Conservation (phyloP, 2,113 vertebrate species). For the Boulengeromyrus knoepffleri region DNA sequence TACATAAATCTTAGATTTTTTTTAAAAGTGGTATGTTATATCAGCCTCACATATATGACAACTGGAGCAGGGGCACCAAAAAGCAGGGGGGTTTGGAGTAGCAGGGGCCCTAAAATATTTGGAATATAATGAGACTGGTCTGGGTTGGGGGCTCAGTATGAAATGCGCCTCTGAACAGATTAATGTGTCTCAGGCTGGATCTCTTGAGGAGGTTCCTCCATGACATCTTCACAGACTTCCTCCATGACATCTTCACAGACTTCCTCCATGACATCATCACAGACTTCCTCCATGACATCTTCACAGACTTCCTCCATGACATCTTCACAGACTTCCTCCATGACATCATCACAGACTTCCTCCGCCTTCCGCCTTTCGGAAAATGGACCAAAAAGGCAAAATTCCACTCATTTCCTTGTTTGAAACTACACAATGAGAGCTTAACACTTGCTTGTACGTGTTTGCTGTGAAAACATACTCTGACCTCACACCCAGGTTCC, state of each 20-base stretch:
- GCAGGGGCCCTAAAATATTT: too few species aligned
- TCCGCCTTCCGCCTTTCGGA: not conserved
- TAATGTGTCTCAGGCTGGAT: too few species aligned
- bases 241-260: too few species aligned
- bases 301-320: too few species aligned
- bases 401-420: not conserved
- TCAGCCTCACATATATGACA: not conserved
- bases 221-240: too few species aligned
- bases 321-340: too few species aligned
- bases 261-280: too few species aligned
- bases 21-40: not conserved
- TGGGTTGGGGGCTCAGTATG: not conserved
- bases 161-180: not conserved
- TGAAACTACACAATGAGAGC: not conserved
- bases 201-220: not conserved
- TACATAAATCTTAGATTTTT: not conserved
- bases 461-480: conserved; percentile 1
- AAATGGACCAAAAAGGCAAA: not conserved
- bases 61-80: not conserved
- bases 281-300: too few species aligned
- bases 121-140: too few species aligned
- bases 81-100: not conserved
- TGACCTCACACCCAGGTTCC: conserved; percentile 17
- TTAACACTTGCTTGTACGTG: not conserved
- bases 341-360: too few species aligned